phyloP scores from a whole-genome alignment of 1,140 invertebrate species.

The Laodelphax striatellus region DNA sequence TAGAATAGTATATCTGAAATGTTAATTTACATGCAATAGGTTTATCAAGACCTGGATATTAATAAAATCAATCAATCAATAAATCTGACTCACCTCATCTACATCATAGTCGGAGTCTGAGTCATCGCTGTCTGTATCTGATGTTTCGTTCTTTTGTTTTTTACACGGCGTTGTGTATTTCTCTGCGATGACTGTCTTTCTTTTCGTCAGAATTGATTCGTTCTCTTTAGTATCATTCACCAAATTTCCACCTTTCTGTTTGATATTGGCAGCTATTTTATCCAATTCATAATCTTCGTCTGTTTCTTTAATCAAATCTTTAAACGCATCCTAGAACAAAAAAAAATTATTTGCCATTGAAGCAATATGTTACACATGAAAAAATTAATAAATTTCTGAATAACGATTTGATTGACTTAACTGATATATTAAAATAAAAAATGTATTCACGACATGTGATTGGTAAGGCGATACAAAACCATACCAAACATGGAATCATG shows the following conservation, averaged over 20 bases:
- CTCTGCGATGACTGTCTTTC: conserved; percentile 26
- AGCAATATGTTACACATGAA: too few species aligned
- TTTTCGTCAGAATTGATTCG: conserved; percentile 21
- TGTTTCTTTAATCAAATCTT: conserved; percentile 63
- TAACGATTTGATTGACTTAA: too few species aligned
- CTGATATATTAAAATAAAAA: background rate
- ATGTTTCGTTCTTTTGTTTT: too few species aligned
- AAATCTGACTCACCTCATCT: conserved; percentile 32
- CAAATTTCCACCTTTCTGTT: conserved; percentile 53
- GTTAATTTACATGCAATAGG: too few species aligned
- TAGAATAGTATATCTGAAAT: too few species aligned
- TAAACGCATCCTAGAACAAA: conserved; percentile 55
- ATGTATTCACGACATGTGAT: too few species aligned
- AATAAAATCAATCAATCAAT: too few species aligned
- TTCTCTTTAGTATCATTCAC: conserved; percentile 31
- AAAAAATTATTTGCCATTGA: conserved; percentile 3
- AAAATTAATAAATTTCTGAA: background rate
- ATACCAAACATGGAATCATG: too few species aligned
- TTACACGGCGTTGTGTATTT: conserved; percentile 7
- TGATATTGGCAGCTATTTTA: conserved; percentile 56
- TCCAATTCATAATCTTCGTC: conserved; percentile 83
- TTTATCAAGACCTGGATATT: too few species aligned
- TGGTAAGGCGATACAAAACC: too few species aligned
- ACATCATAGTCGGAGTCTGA: conserved; percentile 43
- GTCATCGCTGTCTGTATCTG: conserved; percentile 26